Base-by-base conservation (phyloP, 1,140 invertebrate species). In the Schlechtendalia chinensis region DNA sequence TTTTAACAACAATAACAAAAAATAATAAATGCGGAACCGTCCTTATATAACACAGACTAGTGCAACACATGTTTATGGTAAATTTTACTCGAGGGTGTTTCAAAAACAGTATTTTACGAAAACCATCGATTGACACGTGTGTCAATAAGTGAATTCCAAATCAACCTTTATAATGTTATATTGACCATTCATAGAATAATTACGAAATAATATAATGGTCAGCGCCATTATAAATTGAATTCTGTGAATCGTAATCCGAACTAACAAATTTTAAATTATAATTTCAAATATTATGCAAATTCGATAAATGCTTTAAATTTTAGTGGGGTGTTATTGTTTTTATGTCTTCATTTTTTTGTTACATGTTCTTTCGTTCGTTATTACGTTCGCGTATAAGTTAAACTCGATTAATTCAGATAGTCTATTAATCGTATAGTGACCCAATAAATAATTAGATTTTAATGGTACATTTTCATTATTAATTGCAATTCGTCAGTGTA, bases 271-370 rank as follows among this genome's bases (percentile, higher is more conserved):
- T 50, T 47, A 71, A 71, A 74, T 74, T 74, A 74, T 74, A 74
- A 74, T 74, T 74, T 74, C 8, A 74, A 56, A 54, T 54, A 11
- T 19, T 54, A 74, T 74, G 71, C 53, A 74, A 54, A 74, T 54
- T 32, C 16, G 8, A 74, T 10, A n/a, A 74, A 54, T 32, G n/a
- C 29, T 74, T 74, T 54, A 54, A 27, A 74, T 74, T 56, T 74
- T 27, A 39, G 11, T 56, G 0, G 50, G 14, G 19, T 14, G 27
- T n/a, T n/a, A 74, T 74, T 54, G 65, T 47, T 69, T 69, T 24
- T 10, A 45, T 4, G 19, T 65, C 32, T 39, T 47, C 39, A 17
- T 16, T 47, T 69, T 16, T 1, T 22, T 45, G 16, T 14, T 12
- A 45, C 19, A 19, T 32, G 10, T 39, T 1, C 2, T 53, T 2